Evolutionary conservation across 2,888 invertebrate species (phyloP).

Genomic region (Deroplatys truncata): DNA sequence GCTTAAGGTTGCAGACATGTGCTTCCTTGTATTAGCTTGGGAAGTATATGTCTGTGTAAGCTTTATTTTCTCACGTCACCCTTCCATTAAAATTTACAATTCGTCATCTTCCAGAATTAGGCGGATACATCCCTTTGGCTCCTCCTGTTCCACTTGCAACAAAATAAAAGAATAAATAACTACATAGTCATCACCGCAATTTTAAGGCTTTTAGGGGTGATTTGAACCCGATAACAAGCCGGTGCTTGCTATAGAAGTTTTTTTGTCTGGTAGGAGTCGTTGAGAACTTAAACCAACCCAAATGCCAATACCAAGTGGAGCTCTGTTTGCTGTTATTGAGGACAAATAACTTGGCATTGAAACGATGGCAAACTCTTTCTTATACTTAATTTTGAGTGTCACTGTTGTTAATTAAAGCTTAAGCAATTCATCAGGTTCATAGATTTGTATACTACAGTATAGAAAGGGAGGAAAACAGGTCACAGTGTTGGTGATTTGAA

Average conservation of each 20-base stretch:
- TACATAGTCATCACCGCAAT: not conserved
- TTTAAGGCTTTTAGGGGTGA: slow-evolving; percentile 11
- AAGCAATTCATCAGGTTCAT: no score
- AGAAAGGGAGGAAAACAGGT: no score
- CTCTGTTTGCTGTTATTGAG: not conserved
- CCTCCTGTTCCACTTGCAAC: not conserved
- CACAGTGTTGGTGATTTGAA: no score
- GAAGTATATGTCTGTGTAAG: not conserved
- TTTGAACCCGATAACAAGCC: not conserved
- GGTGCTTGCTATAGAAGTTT: not conserved
- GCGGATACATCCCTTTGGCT: not conserved
- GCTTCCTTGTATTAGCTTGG: not conserved
- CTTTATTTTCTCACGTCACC: not conserved
- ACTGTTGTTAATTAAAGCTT: not conserved
- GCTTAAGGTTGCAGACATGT: not conserved
- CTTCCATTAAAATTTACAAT: slow-evolving; percentile 18
- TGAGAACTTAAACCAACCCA: not conserved
- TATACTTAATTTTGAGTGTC: not conserved
- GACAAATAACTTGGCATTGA: not conserved
- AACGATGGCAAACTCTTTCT: not conserved
- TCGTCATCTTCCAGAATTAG: slow-evolving; percentile 24
- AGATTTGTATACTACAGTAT: no score
- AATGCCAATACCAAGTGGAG: not conserved
- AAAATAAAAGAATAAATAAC: not conserved
- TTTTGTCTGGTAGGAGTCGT: not conserved